These are phyloP conservation scores for Caenorhabditis elegans DNA, from an alignment of 1,140 invertebrate genomes.

Conservation along the genomic window DNA sequence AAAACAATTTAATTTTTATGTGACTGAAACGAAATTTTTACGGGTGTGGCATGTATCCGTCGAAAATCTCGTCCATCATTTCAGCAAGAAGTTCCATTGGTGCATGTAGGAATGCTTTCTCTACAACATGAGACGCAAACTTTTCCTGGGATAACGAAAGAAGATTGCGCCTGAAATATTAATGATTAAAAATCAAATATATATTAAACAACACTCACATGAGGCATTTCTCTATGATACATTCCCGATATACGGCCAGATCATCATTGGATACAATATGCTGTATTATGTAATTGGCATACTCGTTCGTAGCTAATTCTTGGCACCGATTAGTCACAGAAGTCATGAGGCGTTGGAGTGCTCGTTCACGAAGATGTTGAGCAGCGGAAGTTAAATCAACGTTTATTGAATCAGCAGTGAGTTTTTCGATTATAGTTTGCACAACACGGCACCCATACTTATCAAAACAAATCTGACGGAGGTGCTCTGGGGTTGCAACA, in stretches of 20 bases:
- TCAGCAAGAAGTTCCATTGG: neutral
- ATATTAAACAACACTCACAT: neutral
- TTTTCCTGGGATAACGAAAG: conserved; percentile 56
- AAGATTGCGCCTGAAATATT: conserved; percentile 48
- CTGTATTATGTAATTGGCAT: conserved; percentile 24
- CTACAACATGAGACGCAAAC: conserved; percentile 56
- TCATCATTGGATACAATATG: neutral
- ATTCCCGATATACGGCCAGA: neutral
- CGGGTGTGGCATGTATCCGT: conserved; percentile 25
- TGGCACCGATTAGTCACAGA: neutral
- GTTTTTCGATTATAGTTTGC: neutral
- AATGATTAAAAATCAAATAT: neutral
- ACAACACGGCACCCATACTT: conserved; percentile 1
- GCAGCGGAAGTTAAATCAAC: neutral
- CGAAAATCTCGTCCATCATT: conserved; percentile 32
- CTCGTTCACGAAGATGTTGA: neutral
- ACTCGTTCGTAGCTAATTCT: neutral
- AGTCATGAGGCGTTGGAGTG: neutral
- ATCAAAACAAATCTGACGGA: neutral
- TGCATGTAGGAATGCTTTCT: conserved; percentile 48
- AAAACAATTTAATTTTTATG: conserved; percentile 16
- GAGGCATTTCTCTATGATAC: neutral
- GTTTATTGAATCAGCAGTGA: neutral
- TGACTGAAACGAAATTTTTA: conserved; percentile 40
- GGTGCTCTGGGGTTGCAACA: neutral